Evolutionary conservation across 1,140 invertebrate genomes (phyloP), one percentile per base, ranked within the genome.

Genomic region (Hyphantria cunea): DNA sequence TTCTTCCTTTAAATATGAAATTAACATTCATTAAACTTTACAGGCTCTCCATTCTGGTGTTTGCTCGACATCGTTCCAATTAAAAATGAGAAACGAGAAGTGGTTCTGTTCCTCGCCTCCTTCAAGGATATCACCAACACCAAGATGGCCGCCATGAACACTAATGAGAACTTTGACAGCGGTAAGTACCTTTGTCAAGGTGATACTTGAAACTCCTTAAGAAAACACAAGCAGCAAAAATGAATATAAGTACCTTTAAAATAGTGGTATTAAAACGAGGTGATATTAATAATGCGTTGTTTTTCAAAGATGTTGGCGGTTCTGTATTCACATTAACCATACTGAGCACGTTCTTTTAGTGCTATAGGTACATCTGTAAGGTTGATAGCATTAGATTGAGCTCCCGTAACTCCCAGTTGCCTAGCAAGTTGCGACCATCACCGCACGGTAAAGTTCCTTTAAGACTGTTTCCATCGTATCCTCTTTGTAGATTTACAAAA

Each of bases 61-160:
- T 93, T 99, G 64, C 93, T 99, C 90, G 98, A 99, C 91, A 98
- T 99, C 84, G 97, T 99, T 41, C 98, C 98, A 77, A 99, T 99
- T 91, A 99, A 99, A 92, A 99, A 99, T 93, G 98, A 99, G 85
- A 99, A 99, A 89, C 93, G 97, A 64, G 97, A 99, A 92, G 98
- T 99, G 72, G 98, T 99, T 0, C 93, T 99, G 55, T 99, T 98
- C 82, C 93, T 99, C 74, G 97, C 97, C 48, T 99, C 98, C 0
- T 97, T 98, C 92, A 99, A 99, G 92, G 97, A 99, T 89, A 97
- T 99, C 86, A 98, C 97, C 17, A 94, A 96, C 81, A 96, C 96
- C 58, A 98, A 97, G 90, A 95, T 96, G 94, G 93, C 93, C 64
- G 95, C 95, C 90, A 93, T 94, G 93, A 94, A 94, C 86, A 93